Base-by-base conservation (phyloP, 2,113 vertebrate species). In the Brachyistius frenatus region DNA sequence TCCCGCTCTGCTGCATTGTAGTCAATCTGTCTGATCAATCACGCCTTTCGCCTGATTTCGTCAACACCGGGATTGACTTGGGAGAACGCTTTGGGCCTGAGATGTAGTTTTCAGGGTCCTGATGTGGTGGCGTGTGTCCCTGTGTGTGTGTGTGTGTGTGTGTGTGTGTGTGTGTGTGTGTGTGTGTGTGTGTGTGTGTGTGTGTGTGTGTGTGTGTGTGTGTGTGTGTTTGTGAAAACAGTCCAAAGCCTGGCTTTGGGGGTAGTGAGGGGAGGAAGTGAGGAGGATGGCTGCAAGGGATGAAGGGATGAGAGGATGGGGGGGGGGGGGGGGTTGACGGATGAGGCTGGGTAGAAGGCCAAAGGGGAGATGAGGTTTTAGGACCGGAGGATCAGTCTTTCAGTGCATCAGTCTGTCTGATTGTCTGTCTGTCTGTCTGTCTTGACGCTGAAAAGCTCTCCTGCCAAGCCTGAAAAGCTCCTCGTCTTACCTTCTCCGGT, bases 1-100 rank as follows among this genome's bases (percentile, higher is more conserved):
- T 86, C 71, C 73, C 85, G 53, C 70, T 53, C 76, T n/a, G 69
- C 80, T 31, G 65, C 67, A 32, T n/a, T 56, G 71, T 52, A 67
- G 76, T 80, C 89, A 60, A 73, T 72, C 84, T 66, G 56, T 72
- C 75, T 80, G 75, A 80, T 78, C 92, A 81, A 61, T 84, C 78
- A 66, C 66, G 55, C 74, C 78, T 93, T 94, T 88, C 91, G 68
- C 33, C 77, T 2, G 80, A 92, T 95, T 94, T 94, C 91, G 85
- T 94, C 93, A 93, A 94, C 91, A 70, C 74, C 31, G 44, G 86
- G 87, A 88, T 89, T 83, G 86, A 72, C 77, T 86, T 33, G 61
- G 73, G 88, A 83, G 86, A 86, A 66, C 44, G 72, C 81, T 72
- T 11, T 33, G 81, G 86, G 66, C 55, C 81, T 55, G 81, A 78